Conservation (phyloP, 2,888 invertebrate species). For the Archaeoteleia sp. region DNA sequence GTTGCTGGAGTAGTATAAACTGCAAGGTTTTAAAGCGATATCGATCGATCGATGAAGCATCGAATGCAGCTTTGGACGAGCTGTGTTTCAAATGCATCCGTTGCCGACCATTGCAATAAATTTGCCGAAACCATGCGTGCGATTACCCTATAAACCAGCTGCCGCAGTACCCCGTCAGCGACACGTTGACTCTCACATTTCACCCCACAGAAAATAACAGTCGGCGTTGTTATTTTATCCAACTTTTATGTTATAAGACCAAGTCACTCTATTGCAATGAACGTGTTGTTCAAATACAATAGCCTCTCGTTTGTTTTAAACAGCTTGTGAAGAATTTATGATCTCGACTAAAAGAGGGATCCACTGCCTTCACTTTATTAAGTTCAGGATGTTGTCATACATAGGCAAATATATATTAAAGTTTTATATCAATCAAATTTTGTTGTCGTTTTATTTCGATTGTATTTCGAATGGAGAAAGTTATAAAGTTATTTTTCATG, state of each 20-base stretch:
- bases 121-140: constrained; percentile 29
- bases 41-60: constrained; percentile 11
- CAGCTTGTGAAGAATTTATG: too few species aligned
- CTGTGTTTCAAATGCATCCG: constrained; percentile 43
- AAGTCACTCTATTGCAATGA: constrained; percentile 9
- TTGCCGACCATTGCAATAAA: constrained; percentile 43
- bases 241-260: constrained; percentile 8
- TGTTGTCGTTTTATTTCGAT: too few species aligned
- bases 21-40: constrained; percentile 5
- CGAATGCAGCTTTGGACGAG: constrained; percentile 21
- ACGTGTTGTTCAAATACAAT: too few species aligned
- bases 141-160: constrained; percentile 43
- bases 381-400: too few species aligned
- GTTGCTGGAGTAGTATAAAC: background rate
- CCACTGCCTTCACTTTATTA: too few species aligned
- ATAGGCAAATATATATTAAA: too few species aligned
- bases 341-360: too few species aligned
- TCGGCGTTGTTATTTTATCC: constrained; percentile 7
- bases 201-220: constrained; percentile 10
- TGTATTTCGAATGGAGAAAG: too few species aligned
- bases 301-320: too few species aligned
- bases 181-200: constrained; percentile 8
- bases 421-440: too few species aligned
- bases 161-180: constrained; percentile 10
- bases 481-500: too few species aligned